phyloP scores from a whole-genome alignment of 1,140 invertebrate genomes.

The Drosophila littoralis region DNA sequence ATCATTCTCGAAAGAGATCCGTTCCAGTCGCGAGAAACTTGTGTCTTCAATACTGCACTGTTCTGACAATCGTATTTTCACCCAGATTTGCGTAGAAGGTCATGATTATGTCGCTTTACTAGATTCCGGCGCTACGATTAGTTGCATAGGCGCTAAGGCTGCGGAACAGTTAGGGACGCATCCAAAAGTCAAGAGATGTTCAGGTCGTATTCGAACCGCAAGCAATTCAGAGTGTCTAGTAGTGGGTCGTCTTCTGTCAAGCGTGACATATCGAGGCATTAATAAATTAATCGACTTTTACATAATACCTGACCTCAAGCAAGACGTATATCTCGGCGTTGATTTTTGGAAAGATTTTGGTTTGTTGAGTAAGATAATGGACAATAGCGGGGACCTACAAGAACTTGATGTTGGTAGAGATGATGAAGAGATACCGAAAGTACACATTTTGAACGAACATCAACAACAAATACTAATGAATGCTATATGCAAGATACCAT shows the following conservation, averaged over 20 bases:
- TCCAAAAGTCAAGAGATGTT: conserved; percentile 11
- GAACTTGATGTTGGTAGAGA: not conserved
- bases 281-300: not conserved
- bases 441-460: conserved; percentile 5
- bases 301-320: not conserved
- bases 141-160: conserved; percentile 16
- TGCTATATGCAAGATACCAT: not conserved
- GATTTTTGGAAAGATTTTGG: too few relatives aligned
- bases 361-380: not conserved
- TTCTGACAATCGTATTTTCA: not conserved
- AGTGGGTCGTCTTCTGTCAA: conserved; percentile 2
- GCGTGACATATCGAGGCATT: conserved; percentile 1
- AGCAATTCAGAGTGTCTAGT: conserved; percentile 11
- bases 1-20: too few relatives aligned
- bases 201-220: conserved; percentile 19
- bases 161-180: not conserved
- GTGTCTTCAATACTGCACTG: too few relatives aligned
- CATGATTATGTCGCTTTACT: not conserved
- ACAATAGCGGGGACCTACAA: not conserved
- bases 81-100: not conserved
- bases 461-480: not conserved
- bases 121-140: conserved; percentile 29
- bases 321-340: too few relatives aligned
- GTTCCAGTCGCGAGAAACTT: too few relatives aligned
- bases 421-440: conserved; percentile 11